These are phyloP conservation scores for Ennomos fuscantarius DNA, from an alignment of 2,888 invertebrate genomes.

Conservation along the genomic window DNA sequence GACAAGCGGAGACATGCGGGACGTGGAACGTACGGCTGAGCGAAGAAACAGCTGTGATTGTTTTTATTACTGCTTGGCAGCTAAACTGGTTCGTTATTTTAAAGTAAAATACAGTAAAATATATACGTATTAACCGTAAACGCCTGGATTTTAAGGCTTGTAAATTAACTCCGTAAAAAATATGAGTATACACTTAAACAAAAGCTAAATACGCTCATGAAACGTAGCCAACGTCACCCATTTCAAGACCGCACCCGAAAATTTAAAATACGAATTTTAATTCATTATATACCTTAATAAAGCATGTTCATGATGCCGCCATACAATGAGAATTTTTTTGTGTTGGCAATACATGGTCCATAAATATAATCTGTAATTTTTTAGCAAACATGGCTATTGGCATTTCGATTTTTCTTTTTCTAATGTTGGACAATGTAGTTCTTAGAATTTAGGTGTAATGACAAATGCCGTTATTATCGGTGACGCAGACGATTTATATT, in stretches of 20 bases:
- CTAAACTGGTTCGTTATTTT: too few relatives aligned
- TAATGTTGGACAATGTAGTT: constrained; percentile 33
- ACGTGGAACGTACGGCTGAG: constrained; percentile 2
- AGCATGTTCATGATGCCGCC: constrained; percentile 49
- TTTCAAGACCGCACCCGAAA: constrained; percentile 31
- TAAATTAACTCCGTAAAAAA: too few relatives aligned
- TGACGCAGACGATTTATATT: not conserved
- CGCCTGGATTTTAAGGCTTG: too few relatives aligned
- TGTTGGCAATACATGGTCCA: constrained; percentile 75
- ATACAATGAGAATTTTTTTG: constrained; percentile 52
- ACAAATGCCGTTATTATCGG: not conserved
- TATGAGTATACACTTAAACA: too few relatives aligned
- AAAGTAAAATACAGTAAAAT: too few relatives aligned
- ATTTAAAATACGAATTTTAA: constrained; percentile 44
- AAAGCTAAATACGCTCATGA: constrained; percentile 2
- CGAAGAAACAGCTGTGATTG: not conserved
- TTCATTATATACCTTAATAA: constrained; percentile 39
- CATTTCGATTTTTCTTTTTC: constrained; percentile 41
- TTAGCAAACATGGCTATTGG: constrained; percentile 36
- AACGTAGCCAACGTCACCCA: constrained; percentile 6
- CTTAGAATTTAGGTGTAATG: not conserved
- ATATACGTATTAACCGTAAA: too few relatives aligned
- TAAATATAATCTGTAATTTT: constrained; percentile 53
- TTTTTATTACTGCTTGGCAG: not conserved
- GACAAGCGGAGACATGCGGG: constrained; percentile 57